These are phyloP conservation scores for Athene cunicularia DNA, from an alignment of 2,113 vertebrate species.

Conservation along the genomic window DNA sequence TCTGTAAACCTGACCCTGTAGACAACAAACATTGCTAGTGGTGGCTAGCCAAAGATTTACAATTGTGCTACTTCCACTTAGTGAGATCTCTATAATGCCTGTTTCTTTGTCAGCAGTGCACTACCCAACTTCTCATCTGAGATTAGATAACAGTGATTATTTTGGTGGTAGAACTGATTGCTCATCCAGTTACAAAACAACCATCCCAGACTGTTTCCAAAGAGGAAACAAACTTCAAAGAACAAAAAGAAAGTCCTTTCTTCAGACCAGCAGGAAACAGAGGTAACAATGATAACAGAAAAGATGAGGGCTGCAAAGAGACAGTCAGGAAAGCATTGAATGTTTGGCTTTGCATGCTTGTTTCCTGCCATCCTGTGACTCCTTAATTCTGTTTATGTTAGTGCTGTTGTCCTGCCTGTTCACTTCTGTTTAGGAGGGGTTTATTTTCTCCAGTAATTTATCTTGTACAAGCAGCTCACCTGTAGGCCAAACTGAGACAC, in stretches of 20 bases:
- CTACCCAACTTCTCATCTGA: not conserved
- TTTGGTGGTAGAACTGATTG: not conserved
- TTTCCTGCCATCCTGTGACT: not conserved
- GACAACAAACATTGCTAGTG: not conserved
- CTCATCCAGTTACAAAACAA: not conserved
- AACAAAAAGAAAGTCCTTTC: not conserved
- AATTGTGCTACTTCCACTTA: not conserved
- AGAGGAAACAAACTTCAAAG: not conserved
- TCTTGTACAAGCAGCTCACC: not conserved
- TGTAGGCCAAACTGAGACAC: not conserved
- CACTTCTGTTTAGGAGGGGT: not conserved
- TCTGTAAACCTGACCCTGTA: not conserved
- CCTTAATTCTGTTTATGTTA: not conserved
- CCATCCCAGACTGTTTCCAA: not conserved
- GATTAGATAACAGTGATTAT: not conserved
- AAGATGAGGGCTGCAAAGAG: not conserved
- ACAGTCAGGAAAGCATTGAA: no score
- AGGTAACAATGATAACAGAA: not conserved
- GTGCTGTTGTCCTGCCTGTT: not conserved
- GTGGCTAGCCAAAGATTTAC: not conserved
- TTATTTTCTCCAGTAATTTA: not conserved
- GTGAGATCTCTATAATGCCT: not conserved
- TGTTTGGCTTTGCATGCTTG: not conserved
- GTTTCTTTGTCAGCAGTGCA: not conserved
- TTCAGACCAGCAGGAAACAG: not conserved